phyloP scores from a whole-genome alignment of 2,888 invertebrate species.

The Ecdyonurus torrentis region DNA sequence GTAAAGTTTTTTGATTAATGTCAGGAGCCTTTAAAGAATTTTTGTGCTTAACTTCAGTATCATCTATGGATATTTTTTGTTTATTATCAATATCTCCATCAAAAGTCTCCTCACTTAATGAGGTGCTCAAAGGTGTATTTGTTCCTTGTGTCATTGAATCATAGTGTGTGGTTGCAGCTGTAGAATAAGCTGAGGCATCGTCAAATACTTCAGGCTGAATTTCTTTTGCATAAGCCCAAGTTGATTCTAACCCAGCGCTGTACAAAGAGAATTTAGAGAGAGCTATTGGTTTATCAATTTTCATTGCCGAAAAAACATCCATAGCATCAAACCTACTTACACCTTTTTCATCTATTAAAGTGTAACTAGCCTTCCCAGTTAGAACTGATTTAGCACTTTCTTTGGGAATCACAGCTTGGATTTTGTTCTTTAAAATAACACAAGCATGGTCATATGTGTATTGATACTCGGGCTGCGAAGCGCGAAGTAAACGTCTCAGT shows the following conservation, averaged over 20 bases:
- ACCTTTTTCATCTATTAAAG: conserved; percentile 58
- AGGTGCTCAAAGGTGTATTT: conserved; percentile 14
- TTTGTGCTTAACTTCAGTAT: too few species aligned
- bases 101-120: conserved; percentile 7
- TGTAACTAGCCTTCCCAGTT: conserved; percentile 57
- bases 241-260: conserved; percentile 26
- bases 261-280: conserved; percentile 50
- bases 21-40: too few species aligned
- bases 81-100: too few species aligned
- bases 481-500: background rate
- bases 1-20: too few species aligned
- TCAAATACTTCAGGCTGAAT: conserved; percentile 5
- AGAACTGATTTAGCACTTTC: conserved; percentile 56
- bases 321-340: conserved; percentile 43
- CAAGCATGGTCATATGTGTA: background rate
- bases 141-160: conserved; percentile 27
- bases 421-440: conserved; percentile 51
- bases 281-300: conserved; percentile 43
- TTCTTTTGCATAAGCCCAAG: conserved; percentile 20
- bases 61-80: too few species aligned
- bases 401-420: conserved; percentile 59
- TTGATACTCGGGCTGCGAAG: background rate
- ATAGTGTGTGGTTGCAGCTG: background rate
- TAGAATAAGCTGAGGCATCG: background rate
- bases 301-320: conserved; percentile 53